Base-by-base conservation (phyloP, 2,888 invertebrate genomes). In the Pteria penguin region DNA sequence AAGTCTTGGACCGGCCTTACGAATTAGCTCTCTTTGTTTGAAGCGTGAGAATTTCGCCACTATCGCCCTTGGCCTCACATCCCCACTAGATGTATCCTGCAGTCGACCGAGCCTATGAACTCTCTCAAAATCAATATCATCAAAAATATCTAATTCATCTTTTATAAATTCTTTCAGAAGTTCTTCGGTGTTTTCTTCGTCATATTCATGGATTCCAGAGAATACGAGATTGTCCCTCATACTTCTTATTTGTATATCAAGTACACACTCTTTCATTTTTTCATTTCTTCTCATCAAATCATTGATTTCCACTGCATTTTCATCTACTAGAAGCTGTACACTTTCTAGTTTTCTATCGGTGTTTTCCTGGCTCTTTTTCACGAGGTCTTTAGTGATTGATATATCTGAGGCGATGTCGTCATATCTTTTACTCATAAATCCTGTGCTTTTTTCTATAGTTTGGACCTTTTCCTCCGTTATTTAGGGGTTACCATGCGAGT, bases 251-350 rank as follows among this genome's bases (percentile, higher is more conserved):
- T 60, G 57, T 8, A 57, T 18, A 57, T 57, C 57, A n/a, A 22
- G 18, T 18, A 57, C 57, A 22, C 24, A n/a, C 24, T 57, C 57
- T 24, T 57, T 57, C 45, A 45, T 45, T 18, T 29, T 55, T 58
- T 62, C 14, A 54, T 63, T 54, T 77, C 69, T 45, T 45, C 45
- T 45, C 45, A 45, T 45, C 45, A 45, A 45, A 45, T 45, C 45
- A 45, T 45, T 45, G 45, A 45, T 45, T 45, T 45, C 45, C 45
- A 45, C 45, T 45, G 45, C 45, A 18, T 45, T 45, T 45, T 45
- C 45, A 18, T 45, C 45, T 8, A 45, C 45, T 18, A 45, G 18
- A 45, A 18, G 11, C 18, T 45, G 45, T 14, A 45, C 45, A 18
- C 18, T 45, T 45, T 18, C 11, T 45, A 45, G 18, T 18, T 45